Conservation (phyloP, 2,888 invertebrate genomes). For the Euzophera pinguis region DNA sequence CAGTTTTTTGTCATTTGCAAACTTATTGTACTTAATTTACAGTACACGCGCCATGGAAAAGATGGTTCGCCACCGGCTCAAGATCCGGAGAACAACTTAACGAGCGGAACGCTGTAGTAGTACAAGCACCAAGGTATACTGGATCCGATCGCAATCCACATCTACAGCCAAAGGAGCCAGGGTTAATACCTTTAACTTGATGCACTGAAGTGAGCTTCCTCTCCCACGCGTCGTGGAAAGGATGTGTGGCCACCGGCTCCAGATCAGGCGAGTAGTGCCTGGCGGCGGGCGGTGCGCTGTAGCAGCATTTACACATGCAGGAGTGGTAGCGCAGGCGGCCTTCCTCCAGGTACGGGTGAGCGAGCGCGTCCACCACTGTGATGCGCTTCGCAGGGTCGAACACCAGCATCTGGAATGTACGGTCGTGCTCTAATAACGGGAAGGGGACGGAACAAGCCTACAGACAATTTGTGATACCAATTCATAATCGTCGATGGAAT, state of each 20-base stretch:
- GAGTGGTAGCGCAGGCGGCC: constrained; percentile 99
- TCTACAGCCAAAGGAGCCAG: not conserved
- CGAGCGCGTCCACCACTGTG: constrained; percentile 95
- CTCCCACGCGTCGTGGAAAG: constrained; percentile 98
- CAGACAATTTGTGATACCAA: too few relatives aligned
- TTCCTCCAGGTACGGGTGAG: constrained; percentile 98
- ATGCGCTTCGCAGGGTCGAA: constrained; percentile 99
- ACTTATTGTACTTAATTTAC: too few relatives aligned
- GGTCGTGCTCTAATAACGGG: too few relatives aligned
- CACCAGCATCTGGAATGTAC: constrained; percentile 92
- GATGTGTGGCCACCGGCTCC: constrained; percentile 93
- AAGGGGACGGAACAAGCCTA: too few relatives aligned
- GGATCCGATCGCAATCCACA: too few relatives aligned
- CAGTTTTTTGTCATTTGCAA: too few relatives aligned
- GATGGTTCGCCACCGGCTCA: too few relatives aligned
- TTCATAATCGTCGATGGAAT: too few relatives aligned
- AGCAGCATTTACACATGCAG: constrained; percentile 99
- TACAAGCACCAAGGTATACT: too few relatives aligned
- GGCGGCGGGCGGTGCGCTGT: constrained; percentile 73
- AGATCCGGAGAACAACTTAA: too few relatives aligned
- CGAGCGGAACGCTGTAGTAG: too few relatives aligned
- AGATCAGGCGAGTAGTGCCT: constrained; percentile 95
- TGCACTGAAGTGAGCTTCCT: constrained; percentile 94
- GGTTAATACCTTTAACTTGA: constrained; percentile 92
- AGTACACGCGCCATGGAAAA: too few relatives aligned